Evolutionary conservation across 2,113 vertebrate species (phyloP).

Genomic region (Theristicus caerulescens): DNA sequence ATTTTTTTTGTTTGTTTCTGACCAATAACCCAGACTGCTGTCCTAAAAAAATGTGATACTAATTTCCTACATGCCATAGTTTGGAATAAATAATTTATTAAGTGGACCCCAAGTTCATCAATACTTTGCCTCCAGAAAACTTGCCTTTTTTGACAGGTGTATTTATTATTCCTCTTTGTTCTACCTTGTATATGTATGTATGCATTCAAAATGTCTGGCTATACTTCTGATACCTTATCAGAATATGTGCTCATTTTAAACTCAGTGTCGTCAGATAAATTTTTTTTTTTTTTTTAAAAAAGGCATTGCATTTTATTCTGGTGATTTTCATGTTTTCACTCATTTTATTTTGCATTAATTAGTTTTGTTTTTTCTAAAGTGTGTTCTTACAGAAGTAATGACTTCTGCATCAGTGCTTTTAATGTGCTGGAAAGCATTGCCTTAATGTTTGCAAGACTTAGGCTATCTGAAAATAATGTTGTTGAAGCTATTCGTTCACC

Average conservation of each 20-base stretch:
- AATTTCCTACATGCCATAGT: background rate
- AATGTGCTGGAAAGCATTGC: background rate
- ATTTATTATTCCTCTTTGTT: background rate
- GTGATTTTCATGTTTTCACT: background rate
- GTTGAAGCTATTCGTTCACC: background rate
- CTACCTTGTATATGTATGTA: accelerated
- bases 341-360: background rate
- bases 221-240: background rate
- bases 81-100: background rate
- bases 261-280: background rate
- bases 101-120: background rate
- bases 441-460: background rate
- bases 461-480: background rate
- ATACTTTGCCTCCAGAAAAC: background rate
- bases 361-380: background rate
- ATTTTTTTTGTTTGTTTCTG: background rate
- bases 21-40: background rate
- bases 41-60: background rate
- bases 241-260: background rate
- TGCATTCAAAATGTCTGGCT: background rate
- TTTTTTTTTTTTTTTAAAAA: background rate
- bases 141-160: background rate
- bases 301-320: background rate
- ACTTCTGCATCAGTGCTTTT: background rate
- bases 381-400: background rate